These are phyloP conservation scores for Pithys albifrons DNA, from an alignment of 2,113 vertebrate genomes.

Conservation along the genomic window DNA sequence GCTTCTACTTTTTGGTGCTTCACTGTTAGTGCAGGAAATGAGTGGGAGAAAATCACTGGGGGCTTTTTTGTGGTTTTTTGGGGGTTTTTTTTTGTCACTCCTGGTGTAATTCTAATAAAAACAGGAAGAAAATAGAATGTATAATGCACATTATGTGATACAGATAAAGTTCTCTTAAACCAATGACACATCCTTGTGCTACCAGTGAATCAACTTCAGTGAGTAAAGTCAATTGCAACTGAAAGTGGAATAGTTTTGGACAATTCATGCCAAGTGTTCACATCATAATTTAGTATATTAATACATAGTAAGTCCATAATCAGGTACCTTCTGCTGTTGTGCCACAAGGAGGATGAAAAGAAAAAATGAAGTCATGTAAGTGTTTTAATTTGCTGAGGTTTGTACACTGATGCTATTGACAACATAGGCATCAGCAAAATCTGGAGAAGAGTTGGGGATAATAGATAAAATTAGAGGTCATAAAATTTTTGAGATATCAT, in stretches of 20 bases:
- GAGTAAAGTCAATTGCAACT: neutral
- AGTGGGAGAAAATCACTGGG: neutral
- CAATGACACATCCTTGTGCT: neutral
- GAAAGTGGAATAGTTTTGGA: neutral
- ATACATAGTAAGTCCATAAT: neutral
- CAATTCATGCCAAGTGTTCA: neutral
- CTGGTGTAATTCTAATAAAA: neutral
- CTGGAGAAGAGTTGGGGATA: neutral
- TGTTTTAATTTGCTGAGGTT: neutral
- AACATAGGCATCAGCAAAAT: neutral
- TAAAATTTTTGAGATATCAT: neutral
- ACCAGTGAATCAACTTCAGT: conserved; percentile 1
- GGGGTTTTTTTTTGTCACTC: neutral
- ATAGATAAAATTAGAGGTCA: neutral
- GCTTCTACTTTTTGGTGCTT: conserved; percentile 1
- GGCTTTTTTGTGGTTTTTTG: neutral
- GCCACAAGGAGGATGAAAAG: neutral
- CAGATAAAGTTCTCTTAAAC: neutral
- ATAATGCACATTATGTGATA: neutral
- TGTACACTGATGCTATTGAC: neutral
- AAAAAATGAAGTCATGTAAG: neutral
- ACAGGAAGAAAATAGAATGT: conserved; percentile 25
- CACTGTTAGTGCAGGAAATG: neutral
- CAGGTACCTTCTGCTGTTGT: neutral
- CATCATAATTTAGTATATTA: neutral